Percentiles rank a stretch among this genome's conserved stretches.
Evolutionary conservation across 2,888 invertebrate species (phyloP).

Genomic region (Amorpha juglandis): DNA sequence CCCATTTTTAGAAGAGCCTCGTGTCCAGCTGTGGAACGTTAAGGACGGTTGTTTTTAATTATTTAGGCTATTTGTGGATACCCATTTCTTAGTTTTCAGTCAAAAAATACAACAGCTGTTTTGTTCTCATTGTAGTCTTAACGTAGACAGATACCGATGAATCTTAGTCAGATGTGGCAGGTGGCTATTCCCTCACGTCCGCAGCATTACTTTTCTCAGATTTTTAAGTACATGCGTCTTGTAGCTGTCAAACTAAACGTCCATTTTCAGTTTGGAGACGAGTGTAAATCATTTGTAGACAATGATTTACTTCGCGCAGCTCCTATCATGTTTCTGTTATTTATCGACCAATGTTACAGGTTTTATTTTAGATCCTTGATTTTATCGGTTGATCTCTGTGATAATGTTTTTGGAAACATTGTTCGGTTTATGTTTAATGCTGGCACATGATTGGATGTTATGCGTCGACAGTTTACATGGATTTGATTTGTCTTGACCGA

Average conservation of each 20-base stretch:
- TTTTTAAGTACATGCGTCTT: conserved; percentile 14
- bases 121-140: background rate
- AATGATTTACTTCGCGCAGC: conserved; percentile 44
- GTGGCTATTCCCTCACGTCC: conserved; percentile 17
- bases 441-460: background rate
- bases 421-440: conserved; percentile 3
- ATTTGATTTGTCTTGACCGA: background rate
- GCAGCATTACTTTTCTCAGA: conserved; percentile 16
- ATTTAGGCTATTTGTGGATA: no score
- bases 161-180: conserved; percentile 10
- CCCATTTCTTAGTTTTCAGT: background rate
- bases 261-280: background rate
- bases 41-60: no score
- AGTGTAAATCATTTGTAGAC: conserved; percentile 30
- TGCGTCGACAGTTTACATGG: background rate
- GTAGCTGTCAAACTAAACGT: background rate
- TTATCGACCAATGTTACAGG: conserved; percentile 54
- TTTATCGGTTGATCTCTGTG: conserved; percentile 33
- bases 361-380: conserved; percentile 35
- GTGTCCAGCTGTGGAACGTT: no score
- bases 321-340: conserved; percentile 51
- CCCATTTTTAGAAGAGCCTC: no score
- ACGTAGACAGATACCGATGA: conserved; percentile 1
- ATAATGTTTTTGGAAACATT: background rate
- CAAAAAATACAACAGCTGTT: background rate